Conservation (phyloP, 1,140 invertebrate genomes). For the Drosophila mayri region DNA sequence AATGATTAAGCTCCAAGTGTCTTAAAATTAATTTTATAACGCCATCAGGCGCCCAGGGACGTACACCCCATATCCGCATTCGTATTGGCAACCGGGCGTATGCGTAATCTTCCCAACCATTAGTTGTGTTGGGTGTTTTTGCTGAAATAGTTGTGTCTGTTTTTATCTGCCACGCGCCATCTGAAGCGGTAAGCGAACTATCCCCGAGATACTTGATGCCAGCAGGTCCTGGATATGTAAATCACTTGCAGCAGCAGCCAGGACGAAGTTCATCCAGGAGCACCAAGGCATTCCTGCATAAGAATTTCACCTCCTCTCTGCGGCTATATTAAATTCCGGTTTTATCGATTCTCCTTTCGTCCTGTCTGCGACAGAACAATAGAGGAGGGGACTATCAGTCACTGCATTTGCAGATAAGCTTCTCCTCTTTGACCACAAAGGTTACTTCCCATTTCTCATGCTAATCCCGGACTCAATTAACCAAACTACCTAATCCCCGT, state of each 20-base stretch:
- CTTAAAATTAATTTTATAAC: slow-evolving; percentile 81
- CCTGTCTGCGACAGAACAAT: slow-evolving; percentile 31
- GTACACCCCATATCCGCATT: slow-evolving; percentile 2
- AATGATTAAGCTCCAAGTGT: slow-evolving; percentile 77
- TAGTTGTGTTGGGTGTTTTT: slow-evolving; percentile 36
- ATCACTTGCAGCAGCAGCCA: slow-evolving; percentile 54
- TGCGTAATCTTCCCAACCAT: slow-evolving; percentile 61
- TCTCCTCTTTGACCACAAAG: not conserved
- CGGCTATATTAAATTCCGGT: slow-evolving; percentile 76
- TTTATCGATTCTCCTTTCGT: slow-evolving; percentile 63
- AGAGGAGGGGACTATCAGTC: slow-evolving; percentile 4
- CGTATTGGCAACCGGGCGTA: slow-evolving; percentile 19
- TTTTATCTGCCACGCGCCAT: slow-evolving; percentile 37
- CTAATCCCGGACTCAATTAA: slow-evolving; percentile 25
- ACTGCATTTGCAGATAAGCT: slow-evolving; percentile 7
- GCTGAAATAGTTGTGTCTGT: slow-evolving; percentile 52
- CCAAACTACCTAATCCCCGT: slow-evolving; percentile 15
- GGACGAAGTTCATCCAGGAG: slow-evolving; percentile 64
- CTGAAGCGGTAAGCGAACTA: slow-evolving; percentile 11
- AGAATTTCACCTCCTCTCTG: slow-evolving; percentile 50
- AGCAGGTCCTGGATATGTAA: slow-evolving; percentile 65
- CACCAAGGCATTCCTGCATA: slow-evolving; percentile 62
- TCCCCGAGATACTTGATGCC: slow-evolving; percentile 30
- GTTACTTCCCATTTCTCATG: slow-evolving; percentile 1
- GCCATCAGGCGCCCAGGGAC: slow-evolving; percentile 28